Evolutionary conservation across 53 echinoderm and acorn worm species (phyloP).

Genomic region (Holothuria scabra): DNA sequence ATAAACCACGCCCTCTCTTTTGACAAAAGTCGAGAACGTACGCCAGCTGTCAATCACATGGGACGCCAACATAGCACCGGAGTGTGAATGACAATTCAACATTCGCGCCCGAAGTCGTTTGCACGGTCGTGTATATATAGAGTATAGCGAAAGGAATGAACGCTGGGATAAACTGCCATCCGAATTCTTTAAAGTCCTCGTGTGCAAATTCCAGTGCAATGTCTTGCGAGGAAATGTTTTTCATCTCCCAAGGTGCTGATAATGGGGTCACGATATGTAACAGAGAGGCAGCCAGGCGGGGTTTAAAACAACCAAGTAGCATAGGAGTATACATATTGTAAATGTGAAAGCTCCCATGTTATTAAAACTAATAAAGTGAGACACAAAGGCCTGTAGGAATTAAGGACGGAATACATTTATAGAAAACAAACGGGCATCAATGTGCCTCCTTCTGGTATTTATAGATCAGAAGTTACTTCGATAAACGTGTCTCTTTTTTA

Average conservation of each 20-base stretch:
- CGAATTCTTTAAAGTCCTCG: slow-evolving; percentile 35
- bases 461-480: no score
- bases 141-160: no score
- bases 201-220: slow-evolving; percentile 33
- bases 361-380: no score
- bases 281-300: neutral
- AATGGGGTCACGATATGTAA: slow-evolving; percentile 19
- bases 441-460: no score
- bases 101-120: no score
- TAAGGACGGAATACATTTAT: no score
- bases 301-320: neutral
- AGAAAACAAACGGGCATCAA: no score
- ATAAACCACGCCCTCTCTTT: slow-evolving; percentile 12
- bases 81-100: slow-evolving; percentile 15
- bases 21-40: neutral
- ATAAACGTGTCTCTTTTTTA: no score
- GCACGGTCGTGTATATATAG: no score
- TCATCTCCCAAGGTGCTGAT: slow-evolving; percentile 16
- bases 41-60: slow-evolving; percentile 18
- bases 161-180: neutral
- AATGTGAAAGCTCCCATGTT: no score
- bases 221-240: slow-evolving; percentile 33
- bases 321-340: no score
- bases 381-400: no score
- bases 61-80: slow-evolving; percentile 23